Conservation (phyloP, 1,140 invertebrate species). For the Philopotamus ludificatus region DNA sequence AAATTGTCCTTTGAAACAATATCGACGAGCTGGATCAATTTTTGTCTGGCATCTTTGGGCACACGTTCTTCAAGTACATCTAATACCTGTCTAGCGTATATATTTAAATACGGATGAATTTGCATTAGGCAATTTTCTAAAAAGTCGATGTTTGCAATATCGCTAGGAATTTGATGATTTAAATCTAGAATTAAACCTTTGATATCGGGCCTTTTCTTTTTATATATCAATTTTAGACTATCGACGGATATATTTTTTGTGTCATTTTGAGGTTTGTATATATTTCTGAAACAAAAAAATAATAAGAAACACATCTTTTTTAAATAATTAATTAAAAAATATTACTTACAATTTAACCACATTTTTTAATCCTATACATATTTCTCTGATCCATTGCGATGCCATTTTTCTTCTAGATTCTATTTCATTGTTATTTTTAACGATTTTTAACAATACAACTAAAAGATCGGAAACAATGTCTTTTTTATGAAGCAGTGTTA, state of each 20-base stretch:
- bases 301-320: no score
- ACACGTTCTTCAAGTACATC: constrained; percentile 46
- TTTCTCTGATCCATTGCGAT: constrained; percentile 57
- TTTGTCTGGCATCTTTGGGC: constrained; percentile 41
- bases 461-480: constrained; percentile 55
- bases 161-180: constrained; percentile 45
- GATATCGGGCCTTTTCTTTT: neutral
- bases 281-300: no score
- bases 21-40: constrained; percentile 47
- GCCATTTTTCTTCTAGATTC: constrained; percentile 49
- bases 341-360: no score
- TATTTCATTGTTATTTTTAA: constrained; percentile 46
- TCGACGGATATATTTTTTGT: no score
- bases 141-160: constrained; percentile 47
- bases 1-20: constrained; percentile 43
- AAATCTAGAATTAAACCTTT: constrained; percentile 46
- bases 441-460: constrained; percentile 52
- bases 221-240: no score
- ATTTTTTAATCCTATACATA: constrained; percentile 53
- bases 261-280: no score
- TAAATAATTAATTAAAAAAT: no score
- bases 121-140: constrained; percentile 46
- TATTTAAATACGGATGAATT: constrained; percentile 48
- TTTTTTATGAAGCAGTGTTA: constrained; percentile 55
- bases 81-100: constrained; percentile 47